phyloP scores from a whole-genome alignment of 2,888 invertebrate species.

The Phasia obesa region DNA sequence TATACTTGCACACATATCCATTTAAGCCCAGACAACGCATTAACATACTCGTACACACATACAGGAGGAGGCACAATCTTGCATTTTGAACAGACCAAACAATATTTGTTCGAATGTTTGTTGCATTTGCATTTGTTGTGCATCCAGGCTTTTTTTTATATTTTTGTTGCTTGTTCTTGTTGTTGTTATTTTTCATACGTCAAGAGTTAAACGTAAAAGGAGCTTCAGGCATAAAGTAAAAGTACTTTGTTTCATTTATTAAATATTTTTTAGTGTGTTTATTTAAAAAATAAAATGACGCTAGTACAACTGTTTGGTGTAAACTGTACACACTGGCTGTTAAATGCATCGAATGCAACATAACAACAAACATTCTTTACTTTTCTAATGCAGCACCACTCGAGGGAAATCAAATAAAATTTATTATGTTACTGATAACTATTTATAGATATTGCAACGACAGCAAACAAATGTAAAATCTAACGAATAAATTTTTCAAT shows the following conservation, averaged over 20 bases:
- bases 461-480: not conserved
- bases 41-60: not conserved
- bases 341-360: slow-evolving; percentile 23
- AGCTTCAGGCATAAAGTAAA: slow-evolving; percentile 64
- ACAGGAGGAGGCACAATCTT: slow-evolving; percentile 8
- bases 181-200: slow-evolving; percentile 38
- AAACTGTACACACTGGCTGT: slow-evolving; percentile 78
- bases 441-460: not conserved
- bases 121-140: slow-evolving; percentile 44
- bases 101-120: slow-evolving; percentile 46
- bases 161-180: slow-evolving; percentile 20
- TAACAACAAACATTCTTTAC: not conserved
- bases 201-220: slow-evolving; percentile 61
- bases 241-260: slow-evolving; percentile 44
- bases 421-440: slow-evolving; percentile 28
- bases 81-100: slow-evolving; percentile 56
- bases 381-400: slow-evolving; percentile 8
- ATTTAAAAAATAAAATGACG: slow-evolving; percentile 31
- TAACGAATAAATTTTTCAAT: too few relatives aligned
- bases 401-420: slow-evolving; percentile 33
- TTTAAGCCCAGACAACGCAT: not conserved
- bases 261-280: slow-evolving; percentile 19
- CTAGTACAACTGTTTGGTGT: slow-evolving; percentile 76
- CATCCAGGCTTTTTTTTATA: slow-evolving; percentile 46
- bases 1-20: slow-evolving; percentile 43